Percentiles rank a stretch among this genome's conserved stretches.
Evolutionary conservation across 1,140 invertebrate genomes (phyloP).

Genomic region (Saccostrea echinata): DNA sequence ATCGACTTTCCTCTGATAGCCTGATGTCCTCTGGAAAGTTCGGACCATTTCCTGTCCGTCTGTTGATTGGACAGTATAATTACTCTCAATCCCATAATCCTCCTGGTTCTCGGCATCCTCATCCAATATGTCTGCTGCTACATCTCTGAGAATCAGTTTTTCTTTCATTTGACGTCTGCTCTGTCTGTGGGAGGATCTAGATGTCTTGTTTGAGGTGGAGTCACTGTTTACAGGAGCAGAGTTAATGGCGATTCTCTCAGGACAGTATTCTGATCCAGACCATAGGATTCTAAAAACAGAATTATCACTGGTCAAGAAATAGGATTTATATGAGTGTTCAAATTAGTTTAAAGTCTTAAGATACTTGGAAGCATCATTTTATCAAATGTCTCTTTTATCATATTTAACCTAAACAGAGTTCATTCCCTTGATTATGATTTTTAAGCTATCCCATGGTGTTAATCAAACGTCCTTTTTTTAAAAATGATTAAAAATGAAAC

Average conservation of each 20-base stretch:
- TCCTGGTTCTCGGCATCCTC: constrained; percentile 47
- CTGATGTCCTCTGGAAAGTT: constrained; percentile 31
- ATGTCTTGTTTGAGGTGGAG: constrained; percentile 28
- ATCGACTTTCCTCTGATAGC: constrained; percentile 14
- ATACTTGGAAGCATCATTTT: no score
- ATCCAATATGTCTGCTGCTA: constrained; percentile 60
- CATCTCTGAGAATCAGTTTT: constrained; percentile 66
- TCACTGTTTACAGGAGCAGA: constrained; percentile 38
- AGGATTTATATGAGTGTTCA: neutral
- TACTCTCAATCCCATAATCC: constrained; percentile 61
- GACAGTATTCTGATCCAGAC: constrained; percentile 64
- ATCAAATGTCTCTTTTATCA: no score
- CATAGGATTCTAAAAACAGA: constrained; percentile 65
- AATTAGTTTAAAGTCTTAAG: no score
- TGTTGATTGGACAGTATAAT: constrained; percentile 55
- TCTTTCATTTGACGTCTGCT: constrained; percentile 69
- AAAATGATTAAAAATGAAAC: no score
- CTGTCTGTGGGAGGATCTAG: constrained; percentile 45
- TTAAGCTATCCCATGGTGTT: no score
- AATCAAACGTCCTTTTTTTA: no score
- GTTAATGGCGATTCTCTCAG: constrained; percentile 68
- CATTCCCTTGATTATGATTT: no score
- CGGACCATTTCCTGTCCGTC: constrained; percentile 52
- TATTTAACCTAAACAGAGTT: no score
- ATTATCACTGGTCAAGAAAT: neutral